Evolutionary conservation across 1,140 invertebrate genomes (phyloP), one percentile per base, ranked within the genome.

Genomic region (Pteromalus puparum): DNA sequence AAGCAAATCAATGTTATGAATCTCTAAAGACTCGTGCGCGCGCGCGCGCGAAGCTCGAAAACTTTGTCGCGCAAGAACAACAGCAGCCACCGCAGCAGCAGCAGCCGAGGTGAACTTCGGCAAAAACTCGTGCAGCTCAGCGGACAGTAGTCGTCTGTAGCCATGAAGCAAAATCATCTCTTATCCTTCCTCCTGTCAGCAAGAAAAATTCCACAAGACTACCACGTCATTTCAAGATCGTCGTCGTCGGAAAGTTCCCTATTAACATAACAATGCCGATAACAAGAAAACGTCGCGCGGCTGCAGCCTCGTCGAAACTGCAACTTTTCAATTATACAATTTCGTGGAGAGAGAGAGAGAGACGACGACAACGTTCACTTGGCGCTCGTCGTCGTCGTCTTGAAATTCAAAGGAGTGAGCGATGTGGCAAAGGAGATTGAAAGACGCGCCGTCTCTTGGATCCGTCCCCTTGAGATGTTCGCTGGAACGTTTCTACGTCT

Each of bases 241-340:
- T 72, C 68, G 24, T 26, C 68, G 5, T 13, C 68, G 26, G 30
- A 83, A 81, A 75, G 83, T 81, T 72, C 42, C 28, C 74, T 67
- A 85, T 82, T 77, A 82, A 61, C 74, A 82, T 82, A 82, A 85
- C 80, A 82, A 85, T 78, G 42, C 61, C 67, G 75, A 85, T 85
- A 79, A 78, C 70, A 75, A 81, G 72, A 83, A 80, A 83, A 74
- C 30, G 48, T 68, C 18, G 61, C n/a, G 24, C n/a, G n/a, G n/a
- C n/a, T n/a, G 53, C 34, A 26, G 61, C 28, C 15, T 4, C 53
- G 30, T 21, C 24, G 78, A 68, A 85, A 77, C 30, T 70, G 81
- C 76, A 83, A 86, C 81, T 82, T 85, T 81, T 85, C 83, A 81
- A 85, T 81, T 85, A 81, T 85, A 81, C 78, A 79, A 84, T 84